These are phyloP conservation scores for Motacilla tschutschensis DNA, from an alignment of 2,113 vertebrate species.

Conservation along the genomic window DNA sequence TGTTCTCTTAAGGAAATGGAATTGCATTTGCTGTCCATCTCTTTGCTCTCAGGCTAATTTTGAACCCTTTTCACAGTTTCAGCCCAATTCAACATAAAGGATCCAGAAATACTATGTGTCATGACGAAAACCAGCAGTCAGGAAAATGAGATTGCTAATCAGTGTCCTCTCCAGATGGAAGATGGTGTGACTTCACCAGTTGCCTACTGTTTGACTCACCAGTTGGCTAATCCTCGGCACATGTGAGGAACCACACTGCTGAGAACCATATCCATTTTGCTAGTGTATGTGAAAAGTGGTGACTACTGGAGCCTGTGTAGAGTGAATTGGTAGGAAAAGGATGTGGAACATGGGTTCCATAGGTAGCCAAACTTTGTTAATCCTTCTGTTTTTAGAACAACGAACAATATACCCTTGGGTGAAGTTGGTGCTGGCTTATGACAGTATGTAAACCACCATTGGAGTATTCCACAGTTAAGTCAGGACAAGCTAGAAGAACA, in stretches of 20 bases:
- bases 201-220: neutral
- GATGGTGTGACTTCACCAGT: neutral
- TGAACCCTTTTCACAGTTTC: neutral
- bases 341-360: neutral
- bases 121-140: rapidly evolving
- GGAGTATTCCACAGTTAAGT: rapidly evolving
- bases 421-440: neutral
- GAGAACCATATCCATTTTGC: neutral
- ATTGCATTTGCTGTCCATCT: neutral
- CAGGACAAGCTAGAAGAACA: rapidly evolving
- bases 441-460: rapidly evolving
- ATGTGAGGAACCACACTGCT: rapidly evolving
- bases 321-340: neutral
- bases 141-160: neutral
- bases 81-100: neutral
- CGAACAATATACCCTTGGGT: rapidly evolving
- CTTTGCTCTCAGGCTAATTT: neutral
- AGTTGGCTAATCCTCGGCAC: neutral
- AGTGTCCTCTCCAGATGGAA: neutral
- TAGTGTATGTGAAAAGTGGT: rapidly evolving
- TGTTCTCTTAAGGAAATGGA: neutral
- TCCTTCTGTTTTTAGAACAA: neutral
- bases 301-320: rapidly evolving
- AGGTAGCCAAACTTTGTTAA: neutral
- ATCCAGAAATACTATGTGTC: rapidly evolving